Base-by-base conservation (phyloP, 1,140 invertebrate species). In the Drosophila asahinai region DNA sequence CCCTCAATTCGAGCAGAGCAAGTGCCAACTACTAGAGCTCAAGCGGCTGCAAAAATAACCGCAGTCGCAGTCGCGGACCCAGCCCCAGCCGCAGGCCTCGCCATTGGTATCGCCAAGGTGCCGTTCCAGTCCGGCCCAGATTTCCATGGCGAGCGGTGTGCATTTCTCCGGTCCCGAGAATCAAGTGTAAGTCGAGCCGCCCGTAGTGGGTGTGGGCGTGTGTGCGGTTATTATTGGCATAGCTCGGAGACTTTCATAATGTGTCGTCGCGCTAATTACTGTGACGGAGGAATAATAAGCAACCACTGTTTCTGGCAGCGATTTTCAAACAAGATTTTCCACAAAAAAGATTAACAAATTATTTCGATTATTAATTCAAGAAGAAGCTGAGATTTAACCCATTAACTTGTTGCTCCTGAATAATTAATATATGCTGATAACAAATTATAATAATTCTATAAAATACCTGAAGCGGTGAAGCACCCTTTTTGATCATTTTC, bases 71-170 rank as follows among this genome's bases (percentile, higher is more conserved):
- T 9, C 52, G 7, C 52, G 38, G 27, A 7, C 17, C 19, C 25
- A 49, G 40, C 45, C 70, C 17, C 71, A 61, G 47, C 5, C 19
- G 5, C 63, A 36, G 52, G 54, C 54, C 67, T 72, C 55, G 67
- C 17, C 70, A 49, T 65, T 68, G 19, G 22, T 43, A 59, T 47
- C 52, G 60, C 14, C 62, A 83, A 80, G 76, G 65, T 72, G 76
- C 65, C 66, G 63, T 57, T 68, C 48, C 77, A 87, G 83, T 87
- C 62, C 60, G 54, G 55, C 72, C 80, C 67, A 70, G 83, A 83
- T 80, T 83, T 77, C 61, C 72, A 70, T 65, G 33, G 77, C 51
- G 68, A 55, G 63, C 67, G 63, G 80, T 75, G 77, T 62, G 59
- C 54, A 49, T 51, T 59, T 59, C 70, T 72, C 51, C 42, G 36